A percentile compares a stretch with the other conserved stretches of the same genome.
These are phyloP conservation scores for Hassar affinis DNA, from an alignment of 2,113 vertebrate genomes.

Conservation along the genomic window DNA sequence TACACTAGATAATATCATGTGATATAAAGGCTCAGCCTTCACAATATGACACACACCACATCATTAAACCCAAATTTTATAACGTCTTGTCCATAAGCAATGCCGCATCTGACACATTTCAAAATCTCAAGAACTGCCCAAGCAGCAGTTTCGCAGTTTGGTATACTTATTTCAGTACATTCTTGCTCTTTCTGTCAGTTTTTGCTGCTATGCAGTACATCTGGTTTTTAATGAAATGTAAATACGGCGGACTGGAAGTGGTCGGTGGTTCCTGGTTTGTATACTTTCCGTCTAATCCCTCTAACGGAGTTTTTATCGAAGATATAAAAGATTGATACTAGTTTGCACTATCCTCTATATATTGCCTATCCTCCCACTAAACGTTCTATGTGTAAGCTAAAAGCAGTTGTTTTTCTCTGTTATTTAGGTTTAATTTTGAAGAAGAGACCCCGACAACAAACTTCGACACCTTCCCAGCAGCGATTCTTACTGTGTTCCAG, in stretches of 20 bases:
- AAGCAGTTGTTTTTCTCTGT: constrained; percentile 30
- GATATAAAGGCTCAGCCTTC: too few species aligned
- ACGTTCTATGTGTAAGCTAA: not conserved
- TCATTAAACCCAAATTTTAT: too few species aligned
- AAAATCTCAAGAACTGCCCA: too few species aligned
- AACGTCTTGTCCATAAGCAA: too few species aligned
- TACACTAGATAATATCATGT: too few species aligned
- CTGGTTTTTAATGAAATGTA: not conserved
- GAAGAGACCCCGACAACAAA: constrained; percentile 94
- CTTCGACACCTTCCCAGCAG: constrained; percentile 95
- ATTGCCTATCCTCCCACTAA: not conserved
- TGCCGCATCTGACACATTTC: too few species aligned
- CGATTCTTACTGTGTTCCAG: constrained; percentile 98
- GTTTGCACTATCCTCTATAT: not conserved
- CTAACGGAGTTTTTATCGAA: not conserved
- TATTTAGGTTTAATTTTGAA: constrained; percentile 90
- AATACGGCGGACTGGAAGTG: not conserved
- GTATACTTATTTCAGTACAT: too few species aligned
- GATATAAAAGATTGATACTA: not conserved
- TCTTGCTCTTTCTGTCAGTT: too few species aligned
- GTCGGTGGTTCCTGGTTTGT: not conserved
- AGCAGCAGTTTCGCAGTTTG: too few species aligned
- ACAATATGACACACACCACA: too few species aligned
- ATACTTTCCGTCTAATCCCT: not conserved
- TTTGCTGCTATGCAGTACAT: too few species aligned